Percentiles rank a stretch among this genome's conserved stretches.
These are phyloP conservation scores for Hypocryptadius cinnamomeus DNA, from an alignment of 2,113 vertebrate genomes.

Conservation along the genomic window DNA sequence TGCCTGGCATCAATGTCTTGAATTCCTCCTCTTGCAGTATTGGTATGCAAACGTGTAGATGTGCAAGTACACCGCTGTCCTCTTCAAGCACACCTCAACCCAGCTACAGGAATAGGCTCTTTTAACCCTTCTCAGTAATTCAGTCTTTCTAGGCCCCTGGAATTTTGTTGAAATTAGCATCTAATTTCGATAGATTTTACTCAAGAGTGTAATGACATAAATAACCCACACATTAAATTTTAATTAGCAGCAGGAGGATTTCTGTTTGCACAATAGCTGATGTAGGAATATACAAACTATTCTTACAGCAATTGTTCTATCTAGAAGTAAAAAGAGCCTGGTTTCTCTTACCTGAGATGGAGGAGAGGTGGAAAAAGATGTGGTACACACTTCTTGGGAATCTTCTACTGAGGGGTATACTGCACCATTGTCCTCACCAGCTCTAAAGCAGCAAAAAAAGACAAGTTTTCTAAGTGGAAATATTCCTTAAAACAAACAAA, in stretches of 20 bases:
- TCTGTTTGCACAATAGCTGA: not conserved
- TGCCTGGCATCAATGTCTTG: not conserved
- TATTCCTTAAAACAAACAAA: not conserved
- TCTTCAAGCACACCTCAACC: not conserved
- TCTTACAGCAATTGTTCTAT: not conserved
- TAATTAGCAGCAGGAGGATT: not conserved
- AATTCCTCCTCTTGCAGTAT: not conserved
- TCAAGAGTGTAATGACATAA: not conserved
- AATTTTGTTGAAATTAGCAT: not conserved
- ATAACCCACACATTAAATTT: not conserved
- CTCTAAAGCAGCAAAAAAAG: constrained; percentile 41
- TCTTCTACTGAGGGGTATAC: constrained; percentile 86
- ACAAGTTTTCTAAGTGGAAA: not conserved
- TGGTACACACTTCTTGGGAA: constrained; percentile 96
- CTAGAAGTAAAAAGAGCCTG: not conserved
- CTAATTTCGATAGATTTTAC: not conserved
- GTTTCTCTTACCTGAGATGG: constrained; percentile 86
- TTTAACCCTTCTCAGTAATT: not conserved
- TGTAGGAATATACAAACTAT: not conserved
- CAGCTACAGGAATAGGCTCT: not conserved
- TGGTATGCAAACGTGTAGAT: not conserved
- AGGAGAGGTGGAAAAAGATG: constrained; percentile 97
- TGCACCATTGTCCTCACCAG: constrained; percentile 81
- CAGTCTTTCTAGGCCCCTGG: not conserved
- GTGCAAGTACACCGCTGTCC: not conserved